phyloP scores from a whole-genome alignment of 1,140 invertebrate species.

The Eubasilissa regina region DNA sequence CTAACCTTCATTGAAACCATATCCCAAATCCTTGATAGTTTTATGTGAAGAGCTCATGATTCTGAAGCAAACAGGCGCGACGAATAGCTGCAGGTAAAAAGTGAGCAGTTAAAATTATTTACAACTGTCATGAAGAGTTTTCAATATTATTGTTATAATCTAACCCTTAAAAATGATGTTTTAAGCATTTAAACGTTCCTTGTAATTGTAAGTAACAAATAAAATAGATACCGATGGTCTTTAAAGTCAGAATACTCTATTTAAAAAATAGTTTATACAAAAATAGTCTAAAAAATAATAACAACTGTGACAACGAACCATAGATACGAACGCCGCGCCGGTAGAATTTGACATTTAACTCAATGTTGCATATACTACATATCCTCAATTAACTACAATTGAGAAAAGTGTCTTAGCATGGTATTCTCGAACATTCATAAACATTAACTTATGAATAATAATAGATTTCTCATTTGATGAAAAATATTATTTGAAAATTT shows the following conservation, averaged over 20 bases:
- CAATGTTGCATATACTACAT: background rate
- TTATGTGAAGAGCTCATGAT: constrained; percentile 38
- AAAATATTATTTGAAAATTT: too few relatives aligned
- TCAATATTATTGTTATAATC: background rate
- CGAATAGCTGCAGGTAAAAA: constrained; percentile 38
- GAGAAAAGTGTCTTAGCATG: too few relatives aligned
- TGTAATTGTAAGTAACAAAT: background rate
- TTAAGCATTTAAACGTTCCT: constrained; percentile 12
- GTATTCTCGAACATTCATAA: too few relatives aligned
- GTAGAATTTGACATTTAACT: background rate
- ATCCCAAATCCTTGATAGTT: constrained; percentile 67
- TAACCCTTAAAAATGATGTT: constrained; percentile 26
- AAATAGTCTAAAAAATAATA: background rate
- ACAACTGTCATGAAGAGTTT: background rate
- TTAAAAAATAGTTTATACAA: background rate
- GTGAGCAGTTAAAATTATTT: constrained; percentile 3
- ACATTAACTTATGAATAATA: too few relatives aligned
- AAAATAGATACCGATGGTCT: background rate
- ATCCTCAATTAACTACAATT: too few relatives aligned
- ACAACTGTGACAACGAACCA: background rate
- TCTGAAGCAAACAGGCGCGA: constrained; percentile 41
- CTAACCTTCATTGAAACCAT: constrained; percentile 69
- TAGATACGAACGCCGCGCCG: background rate
- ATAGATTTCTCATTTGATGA: too few relatives aligned
- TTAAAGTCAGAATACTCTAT: background rate